Evolutionary conservation across 1,140 invertebrate species (phyloP), one percentile per base, ranked within the genome.

Genomic region (Neocloeon triangulifer): DNA sequence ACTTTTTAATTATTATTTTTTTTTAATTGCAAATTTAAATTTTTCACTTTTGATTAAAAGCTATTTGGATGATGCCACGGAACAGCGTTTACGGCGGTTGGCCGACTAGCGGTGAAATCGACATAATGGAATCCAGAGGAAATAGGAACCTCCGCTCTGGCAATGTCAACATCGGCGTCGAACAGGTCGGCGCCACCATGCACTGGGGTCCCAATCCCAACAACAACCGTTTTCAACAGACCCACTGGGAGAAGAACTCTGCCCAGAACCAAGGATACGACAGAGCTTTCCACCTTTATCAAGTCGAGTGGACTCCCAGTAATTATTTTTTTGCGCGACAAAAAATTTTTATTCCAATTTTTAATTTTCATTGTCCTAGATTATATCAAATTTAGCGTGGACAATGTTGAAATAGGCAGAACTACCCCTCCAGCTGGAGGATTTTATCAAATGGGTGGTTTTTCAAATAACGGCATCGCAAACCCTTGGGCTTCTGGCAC

Each of bases 21-120:
- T n/a, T n/a, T n/a, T n/a, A n/a, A n/a, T n/a, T n/a, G n/a, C n/a
- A n/a, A n/a, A n/a, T n/a, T n/a, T n/a, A n/a, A n/a, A n/a, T n/a
- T n/a, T n/a, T n/a, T n/a, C n/a, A n/a, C n/a, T n/a, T n/a, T n/a
- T n/a, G n/a, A n/a, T n/a, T n/a, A n/a, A n/a, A n/a, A 43, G 65
- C 62, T 13, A 57, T 69, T 36, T 69, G 66, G 65, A 35, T 69
- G 35, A 49, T 69, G 51, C 68, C 68, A 0, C 48, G 52, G 2
- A 44, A 53, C 39, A 65, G 64, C 37, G 33, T 38, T 0, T 69
- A 69, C 41, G 62, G 66, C 9, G 48, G 49, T 1, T 64, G 62
- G 62, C 60, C 61, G 17, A 34, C 55, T 14, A 59, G 55, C 28
- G 62, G 62, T 15, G 60, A 63, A 50, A 61, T 64, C 28, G 60